phyloP scores from a whole-genome alignment of 2,888 invertebrate genomes.

The Macrophya alboannulata region DNA sequence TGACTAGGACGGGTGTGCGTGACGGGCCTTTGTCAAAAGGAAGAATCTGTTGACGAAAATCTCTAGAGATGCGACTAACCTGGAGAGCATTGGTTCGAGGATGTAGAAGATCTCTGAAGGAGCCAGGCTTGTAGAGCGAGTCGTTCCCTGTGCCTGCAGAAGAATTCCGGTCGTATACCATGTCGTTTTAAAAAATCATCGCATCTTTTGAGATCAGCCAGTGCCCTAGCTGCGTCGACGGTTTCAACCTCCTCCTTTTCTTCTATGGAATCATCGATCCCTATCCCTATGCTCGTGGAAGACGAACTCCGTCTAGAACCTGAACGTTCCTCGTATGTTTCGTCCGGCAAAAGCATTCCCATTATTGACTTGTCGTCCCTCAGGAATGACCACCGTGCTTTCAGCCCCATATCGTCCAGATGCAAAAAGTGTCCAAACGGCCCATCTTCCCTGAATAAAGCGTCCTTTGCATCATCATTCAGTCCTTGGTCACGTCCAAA shows the following conservation, averaged over 20 bases:
- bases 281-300: constrained; percentile 25
- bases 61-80: constrained; percentile 18
- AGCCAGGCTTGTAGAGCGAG: constrained; percentile 75
- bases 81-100: constrained; percentile 62
- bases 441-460: background rate
- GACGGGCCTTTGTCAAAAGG: background rate
- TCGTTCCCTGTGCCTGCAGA: constrained; percentile 86
- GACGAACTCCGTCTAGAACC: constrained; percentile 69
- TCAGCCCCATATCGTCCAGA: constrained; percentile 11
- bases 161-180: constrained; percentile 89
- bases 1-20: background rate
- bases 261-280: constrained; percentile 58
- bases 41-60: background rate
- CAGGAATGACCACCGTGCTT: background rate
- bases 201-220: constrained; percentile 82
- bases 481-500: constrained; percentile 51
- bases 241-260: constrained; percentile 68
- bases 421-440: constrained; percentile 5
- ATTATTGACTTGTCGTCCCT: constrained; percentile 61
- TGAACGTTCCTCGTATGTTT: constrained; percentile 87
- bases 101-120: constrained; percentile 68
- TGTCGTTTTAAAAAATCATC: constrained; percentile 85
- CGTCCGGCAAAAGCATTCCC: constrained; percentile 89
- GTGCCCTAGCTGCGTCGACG: constrained; percentile 73
- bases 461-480: constrained; percentile 4